phyloP scores from a whole-genome alignment of 2,113 vertebrate species.

The Grantiella picta region DNA sequence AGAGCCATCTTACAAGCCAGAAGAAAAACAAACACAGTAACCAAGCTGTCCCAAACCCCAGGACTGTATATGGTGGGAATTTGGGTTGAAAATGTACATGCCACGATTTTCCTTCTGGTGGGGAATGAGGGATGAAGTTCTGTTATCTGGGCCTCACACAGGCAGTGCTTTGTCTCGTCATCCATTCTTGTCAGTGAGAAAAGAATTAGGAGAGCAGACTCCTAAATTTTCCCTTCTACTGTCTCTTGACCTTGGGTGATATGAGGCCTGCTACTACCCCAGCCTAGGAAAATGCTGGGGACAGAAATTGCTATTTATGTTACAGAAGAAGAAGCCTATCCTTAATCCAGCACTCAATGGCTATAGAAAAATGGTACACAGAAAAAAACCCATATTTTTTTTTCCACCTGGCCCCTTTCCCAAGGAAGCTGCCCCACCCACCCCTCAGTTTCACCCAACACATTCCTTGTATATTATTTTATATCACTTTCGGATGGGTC shows the following conservation, averaged over 20 bases:
- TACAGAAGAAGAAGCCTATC: not conserved
- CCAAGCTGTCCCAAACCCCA: not conserved
- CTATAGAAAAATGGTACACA: not conserved
- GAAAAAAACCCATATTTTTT: not conserved
- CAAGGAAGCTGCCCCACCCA: not conserved
- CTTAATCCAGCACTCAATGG: not conserved
- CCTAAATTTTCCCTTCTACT: not conserved
- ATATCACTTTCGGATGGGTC: not conserved
- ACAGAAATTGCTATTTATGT: not conserved
- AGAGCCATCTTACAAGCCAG: not conserved
- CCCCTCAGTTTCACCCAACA: not conserved
- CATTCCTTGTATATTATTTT: not conserved
- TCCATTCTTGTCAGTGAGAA: not conserved
- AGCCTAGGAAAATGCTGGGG: not conserved
- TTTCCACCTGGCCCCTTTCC: not conserved
- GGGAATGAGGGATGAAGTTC: not conserved
- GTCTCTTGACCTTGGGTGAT: not conserved
- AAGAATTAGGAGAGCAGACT: not conserved
- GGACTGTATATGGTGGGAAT: not conserved
- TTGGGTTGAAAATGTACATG: not conserved
- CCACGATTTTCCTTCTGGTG: not conserved
- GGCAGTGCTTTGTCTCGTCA: not conserved
- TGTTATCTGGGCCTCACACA: not conserved
- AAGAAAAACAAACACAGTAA: not conserved
- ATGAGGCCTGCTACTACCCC: not conserved